A percentile compares a stretch with the other conserved stretches of the same genome.
Conservation (phyloP, 2,888 invertebrate genomes). For the Cheilosia pagana region DNA sequence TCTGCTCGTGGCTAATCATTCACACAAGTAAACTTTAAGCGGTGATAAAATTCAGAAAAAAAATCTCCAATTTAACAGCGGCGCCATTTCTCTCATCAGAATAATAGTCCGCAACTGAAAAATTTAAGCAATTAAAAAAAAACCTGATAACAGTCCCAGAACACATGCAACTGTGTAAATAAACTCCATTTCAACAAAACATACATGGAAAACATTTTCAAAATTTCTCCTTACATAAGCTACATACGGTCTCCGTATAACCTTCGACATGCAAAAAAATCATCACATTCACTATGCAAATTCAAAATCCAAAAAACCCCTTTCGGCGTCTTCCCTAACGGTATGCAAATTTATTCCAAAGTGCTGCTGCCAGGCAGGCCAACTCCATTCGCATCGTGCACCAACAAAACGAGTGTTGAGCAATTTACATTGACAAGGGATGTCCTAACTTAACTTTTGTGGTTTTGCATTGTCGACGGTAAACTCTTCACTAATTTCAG, state of each 20-base stretch:
- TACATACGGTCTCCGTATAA: not conserved
- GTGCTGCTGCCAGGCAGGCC: not conserved
- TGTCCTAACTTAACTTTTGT: constrained; percentile 28
- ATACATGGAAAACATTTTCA: too few species aligned
- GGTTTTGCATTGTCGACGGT: constrained; percentile 19
- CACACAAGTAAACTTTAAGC: too few species aligned
- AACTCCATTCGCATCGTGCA: not conserved
- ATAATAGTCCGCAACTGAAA: too few species aligned
- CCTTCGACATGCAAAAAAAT: constrained; percentile 19
- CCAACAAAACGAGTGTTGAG: constrained; percentile 31
- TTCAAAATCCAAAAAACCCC: constrained; percentile 34
- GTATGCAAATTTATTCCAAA: constrained; percentile 46
- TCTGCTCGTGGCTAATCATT: too few species aligned
- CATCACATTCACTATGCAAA: constrained; percentile 37
- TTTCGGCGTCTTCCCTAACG: constrained; percentile 1
- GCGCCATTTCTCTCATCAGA: too few species aligned
- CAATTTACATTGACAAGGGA: constrained; percentile 51
- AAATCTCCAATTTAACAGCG: too few species aligned
- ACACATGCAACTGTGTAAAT: too few species aligned
- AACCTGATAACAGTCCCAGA: too few species aligned
- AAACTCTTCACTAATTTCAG: constrained; percentile 16
- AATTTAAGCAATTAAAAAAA: too few species aligned
- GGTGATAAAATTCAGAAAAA: too few species aligned
- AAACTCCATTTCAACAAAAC: too few species aligned
- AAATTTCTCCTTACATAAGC: too few species aligned